A percentile compares a stretch with the other conserved stretches of the same genome.
phyloP scores from a whole-genome alignment of 2,797 vertebrate genomes.

The Gambelia wislizenii region DNA sequence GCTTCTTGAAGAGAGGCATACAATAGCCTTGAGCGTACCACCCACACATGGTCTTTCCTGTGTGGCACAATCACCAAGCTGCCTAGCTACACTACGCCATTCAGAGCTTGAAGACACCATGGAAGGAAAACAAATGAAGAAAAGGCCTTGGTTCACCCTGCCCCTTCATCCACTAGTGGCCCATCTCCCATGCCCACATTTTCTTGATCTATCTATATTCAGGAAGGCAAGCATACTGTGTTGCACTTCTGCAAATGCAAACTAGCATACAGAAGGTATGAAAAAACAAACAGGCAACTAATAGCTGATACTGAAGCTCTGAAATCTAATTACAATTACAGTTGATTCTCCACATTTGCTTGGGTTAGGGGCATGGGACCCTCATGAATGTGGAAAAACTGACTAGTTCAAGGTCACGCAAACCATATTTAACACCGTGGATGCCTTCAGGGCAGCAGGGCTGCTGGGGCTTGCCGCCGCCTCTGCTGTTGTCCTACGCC shows the following conservation, averaged over 20 bases:
- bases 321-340: not conserved
- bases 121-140: not conserved
- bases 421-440: too few relatives aligned
- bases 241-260: not conserved
- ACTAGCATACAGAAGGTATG: not conserved
- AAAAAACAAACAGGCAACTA: not conserved
- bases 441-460: too few relatives aligned
- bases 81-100: not conserved
- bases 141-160: not conserved
- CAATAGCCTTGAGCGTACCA: not conserved
- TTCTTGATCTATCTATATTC: not conserved
- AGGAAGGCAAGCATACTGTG: not conserved
- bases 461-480: too few relatives aligned
- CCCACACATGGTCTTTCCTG: not conserved
- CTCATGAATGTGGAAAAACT: too few relatives aligned
- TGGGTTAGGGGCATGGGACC: too few relatives aligned
- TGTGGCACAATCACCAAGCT: not conserved
- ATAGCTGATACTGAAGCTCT: not conserved
- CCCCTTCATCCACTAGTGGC: not conserved
- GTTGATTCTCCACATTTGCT: too few relatives aligned
- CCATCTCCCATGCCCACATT: not conserved
- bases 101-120: not conserved
- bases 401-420: too few relatives aligned
- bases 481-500: too few relatives aligned
- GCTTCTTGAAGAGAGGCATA: not conserved